Evolutionary conservation across 2,888 invertebrate species (phyloP), one percentile per base, ranked within the genome.

Genomic region (Ormyrus thymus): DNA sequence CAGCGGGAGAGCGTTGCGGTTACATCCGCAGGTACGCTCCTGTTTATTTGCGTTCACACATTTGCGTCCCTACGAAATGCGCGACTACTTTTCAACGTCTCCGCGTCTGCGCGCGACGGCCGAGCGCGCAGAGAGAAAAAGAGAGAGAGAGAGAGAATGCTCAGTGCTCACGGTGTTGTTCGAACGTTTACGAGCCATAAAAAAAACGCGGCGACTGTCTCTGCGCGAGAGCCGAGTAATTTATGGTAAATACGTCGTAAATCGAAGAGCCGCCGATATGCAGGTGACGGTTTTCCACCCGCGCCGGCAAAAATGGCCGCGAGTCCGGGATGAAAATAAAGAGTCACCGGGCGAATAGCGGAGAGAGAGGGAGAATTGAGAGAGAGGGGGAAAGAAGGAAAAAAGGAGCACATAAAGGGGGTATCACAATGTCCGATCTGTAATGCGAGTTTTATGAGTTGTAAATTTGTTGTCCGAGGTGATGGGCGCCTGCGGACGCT

Each of bases 171-270:
- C 46, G 70, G 64, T 72, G 68, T 79, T 66, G 71, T 79, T 75
- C 68, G 68, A 76, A 76, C 71, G 56, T 81, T 75, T 79, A 81
- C 68, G 77, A 79, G 13, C 74, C 68, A 75, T 72, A 71, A 79
- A 79, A 76, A 80, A 74, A 68, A 48, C 51, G 58, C 50, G 55
- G 55, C 43, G 64, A 70, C 50, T 13, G 64, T 62, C 56, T 55
- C 64, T 58, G 70, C 45, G 29, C 29, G 29, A 29, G 29, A 70
- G 58, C 56, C 69, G 76, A 74, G 75, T 80, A 81, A 81, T 81
- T 81, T 81, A 81, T 79, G 79, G 77, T 77, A 79, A 74, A 81
- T 75, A 78, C 66, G 69, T 61, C 73, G 72, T 77, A 81, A 80
- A 80, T 76, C 68, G 73, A 73, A 76, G 72, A 66, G 76, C 43